These are phyloP conservation scores for Itoplectis maculator DNA, from an alignment of 2,888 invertebrate genomes.

Conservation along the genomic window DNA sequence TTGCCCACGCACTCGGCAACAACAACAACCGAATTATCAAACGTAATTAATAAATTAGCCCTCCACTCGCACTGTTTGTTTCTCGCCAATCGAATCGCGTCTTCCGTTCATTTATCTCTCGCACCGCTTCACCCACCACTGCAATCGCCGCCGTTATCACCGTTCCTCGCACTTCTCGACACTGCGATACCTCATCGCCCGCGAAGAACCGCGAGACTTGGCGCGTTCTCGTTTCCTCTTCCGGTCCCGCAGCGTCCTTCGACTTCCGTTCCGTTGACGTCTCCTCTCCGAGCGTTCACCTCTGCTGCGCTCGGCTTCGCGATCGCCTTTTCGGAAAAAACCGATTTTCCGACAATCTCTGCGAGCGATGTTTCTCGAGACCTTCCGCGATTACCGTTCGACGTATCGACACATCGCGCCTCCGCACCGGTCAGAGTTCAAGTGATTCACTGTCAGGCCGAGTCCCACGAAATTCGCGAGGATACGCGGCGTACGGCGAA, in stretches of 20 bases:
- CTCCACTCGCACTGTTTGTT: slow-evolving; percentile 34
- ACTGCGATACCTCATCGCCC: background rate
- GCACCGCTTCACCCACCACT: background rate
- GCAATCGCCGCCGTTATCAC: slow-evolving; percentile 12
- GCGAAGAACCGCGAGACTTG: background rate
- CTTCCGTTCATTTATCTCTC: slow-evolving; percentile 1
- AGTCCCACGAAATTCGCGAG: background rate
- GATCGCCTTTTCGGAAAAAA: too few species aligned
- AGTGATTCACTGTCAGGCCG: slow-evolving; percentile 11
- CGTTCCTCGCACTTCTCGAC: slow-evolving; percentile 25
- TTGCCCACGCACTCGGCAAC: background rate
- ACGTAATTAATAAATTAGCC: slow-evolving; percentile 16
- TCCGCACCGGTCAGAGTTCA: background rate
- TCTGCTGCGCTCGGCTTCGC: too few species aligned
- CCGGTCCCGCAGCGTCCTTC: slow-evolving; percentile 59
- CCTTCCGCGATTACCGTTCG: slow-evolving; percentile 8
- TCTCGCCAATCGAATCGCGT: background rate
- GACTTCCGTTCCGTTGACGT: slow-evolving; percentile 41
- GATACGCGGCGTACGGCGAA: slow-evolving; percentile 7
- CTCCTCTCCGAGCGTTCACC: background rate
- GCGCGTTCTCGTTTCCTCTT: slow-evolving; percentile 32
- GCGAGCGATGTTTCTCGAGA: background rate
- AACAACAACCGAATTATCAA: background rate
- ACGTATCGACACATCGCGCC: background rate
- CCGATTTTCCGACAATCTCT: too few species aligned